Conservation (phyloP, 2,888 invertebrate species). For the Acrobasis repandana region DNA sequence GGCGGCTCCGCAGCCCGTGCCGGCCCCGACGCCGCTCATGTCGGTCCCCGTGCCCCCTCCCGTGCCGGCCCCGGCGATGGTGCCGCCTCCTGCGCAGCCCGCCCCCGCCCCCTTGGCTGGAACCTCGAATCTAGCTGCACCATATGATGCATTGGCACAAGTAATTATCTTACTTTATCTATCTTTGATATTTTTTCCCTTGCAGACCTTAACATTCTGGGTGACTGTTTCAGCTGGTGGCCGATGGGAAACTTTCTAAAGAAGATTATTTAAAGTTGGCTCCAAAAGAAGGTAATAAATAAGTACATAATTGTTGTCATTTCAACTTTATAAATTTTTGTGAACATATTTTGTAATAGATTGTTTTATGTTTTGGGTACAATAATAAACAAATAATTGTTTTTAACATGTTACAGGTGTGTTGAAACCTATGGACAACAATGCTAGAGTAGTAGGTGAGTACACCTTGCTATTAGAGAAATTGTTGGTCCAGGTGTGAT, state of each 20-base stretch:
- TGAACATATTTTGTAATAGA: too few species aligned
- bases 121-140: constrained; percentile 37
- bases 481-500: neutral
- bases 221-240: constrained; percentile 72
- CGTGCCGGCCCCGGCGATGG: constrained; percentile 37
- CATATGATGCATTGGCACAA: constrained; percentile 72
- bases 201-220: constrained; percentile 11
- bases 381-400: constrained; percentile 16
- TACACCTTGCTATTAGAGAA: constrained; percentile 32
- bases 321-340: constrained; percentile 22
- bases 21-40: constrained; percentile 26
- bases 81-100: constrained; percentile 43
- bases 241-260: constrained; percentile 73
- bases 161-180: constrained; percentile 50
- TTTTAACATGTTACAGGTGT: constrained; percentile 54
- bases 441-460: constrained; percentile 60
- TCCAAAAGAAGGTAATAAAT: constrained; percentile 66
- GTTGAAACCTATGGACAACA: constrained; percentile 48
- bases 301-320: constrained; percentile 18
- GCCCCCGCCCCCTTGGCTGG: constrained; percentile 22
- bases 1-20: constrained; percentile 35
- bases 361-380: too few species aligned
- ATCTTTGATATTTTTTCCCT: constrained; percentile 5
- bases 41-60: constrained; percentile 28
- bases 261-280: constrained; percentile 74